phyloP scores from a whole-genome alignment of 2,113 vertebrate genomes.

The Solea solea region DNA sequence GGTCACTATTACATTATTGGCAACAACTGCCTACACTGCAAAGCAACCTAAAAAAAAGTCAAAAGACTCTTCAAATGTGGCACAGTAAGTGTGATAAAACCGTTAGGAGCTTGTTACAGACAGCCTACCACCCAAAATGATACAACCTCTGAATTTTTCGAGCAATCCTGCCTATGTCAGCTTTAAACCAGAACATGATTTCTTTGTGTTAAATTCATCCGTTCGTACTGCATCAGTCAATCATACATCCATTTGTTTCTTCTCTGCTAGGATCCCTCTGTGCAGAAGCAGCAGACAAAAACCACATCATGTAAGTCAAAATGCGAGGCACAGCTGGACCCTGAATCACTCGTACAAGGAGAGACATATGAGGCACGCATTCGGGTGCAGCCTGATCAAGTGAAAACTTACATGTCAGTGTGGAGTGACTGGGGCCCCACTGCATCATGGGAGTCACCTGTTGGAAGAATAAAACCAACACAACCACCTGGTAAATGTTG shows the following conservation, averaged over 20 bases:
- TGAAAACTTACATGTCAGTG: accelerated
- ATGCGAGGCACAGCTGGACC: neutral
- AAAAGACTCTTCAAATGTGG: no score
- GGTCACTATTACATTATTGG: no score
- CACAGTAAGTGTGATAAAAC: no score
- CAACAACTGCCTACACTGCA: no score
- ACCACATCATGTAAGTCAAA: accelerated
- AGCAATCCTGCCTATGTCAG: no score
- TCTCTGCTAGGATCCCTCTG: slow-evolving; percentile 11
- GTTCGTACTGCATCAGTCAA: neutral
- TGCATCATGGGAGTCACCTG: slow-evolving; percentile 49
- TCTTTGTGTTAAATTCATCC: no score
- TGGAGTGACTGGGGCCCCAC: slow-evolving; percentile 75
- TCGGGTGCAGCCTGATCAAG: accelerated
- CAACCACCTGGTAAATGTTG: neutral
- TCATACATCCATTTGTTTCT: neutral
- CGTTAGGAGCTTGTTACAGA: no score
- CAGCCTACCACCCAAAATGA: no score
- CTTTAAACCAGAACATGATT: no score
- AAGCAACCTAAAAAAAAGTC: no score
- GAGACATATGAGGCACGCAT: slow-evolving; percentile 39
- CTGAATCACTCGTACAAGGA: neutral
- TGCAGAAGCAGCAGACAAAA: neutral
- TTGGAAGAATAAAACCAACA: neutral
- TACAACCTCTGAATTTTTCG: no score